These are phyloP conservation scores for Drosophila dives DNA, from an alignment of 2,888 invertebrate genomes.

Conservation along the genomic window DNA sequence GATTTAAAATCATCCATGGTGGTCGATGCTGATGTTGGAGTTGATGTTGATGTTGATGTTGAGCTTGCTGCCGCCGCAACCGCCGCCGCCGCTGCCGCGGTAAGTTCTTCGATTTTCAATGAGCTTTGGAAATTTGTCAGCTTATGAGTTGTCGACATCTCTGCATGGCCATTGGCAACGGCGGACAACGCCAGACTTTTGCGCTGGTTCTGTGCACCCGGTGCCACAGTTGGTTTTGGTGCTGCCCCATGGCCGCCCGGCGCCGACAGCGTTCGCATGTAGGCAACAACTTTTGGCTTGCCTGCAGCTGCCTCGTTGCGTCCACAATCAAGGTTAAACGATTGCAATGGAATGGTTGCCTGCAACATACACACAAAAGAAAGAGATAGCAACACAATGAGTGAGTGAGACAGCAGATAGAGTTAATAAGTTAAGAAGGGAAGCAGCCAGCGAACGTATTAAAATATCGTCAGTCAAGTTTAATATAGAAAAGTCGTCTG, in stretches of 20 bases:
- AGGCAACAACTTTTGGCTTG: constrained; percentile 78
- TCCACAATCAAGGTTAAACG: constrained; percentile 84
- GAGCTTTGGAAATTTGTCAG: constrained; percentile 82
- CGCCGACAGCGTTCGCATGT: constrained; percentile 83
- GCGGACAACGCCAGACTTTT: constrained; percentile 62
- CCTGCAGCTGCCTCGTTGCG: constrained; percentile 70
- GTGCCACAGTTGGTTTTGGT: constrained; percentile 33
- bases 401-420: constrained; percentile 12
- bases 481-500: constrained; percentile 77
- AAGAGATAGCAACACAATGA: background rate
- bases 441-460: constrained; percentile 26
- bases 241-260: constrained; percentile 65
- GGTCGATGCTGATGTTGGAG: constrained; percentile 41
- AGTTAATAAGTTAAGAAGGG: constrained; percentile 11
- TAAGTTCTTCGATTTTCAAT: constrained; percentile 83
- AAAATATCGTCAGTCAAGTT: constrained; percentile 72
- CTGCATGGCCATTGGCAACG: constrained; percentile 61
- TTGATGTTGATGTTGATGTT: constrained; percentile 30
- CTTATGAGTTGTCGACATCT: constrained; percentile 67
- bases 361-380: constrained; percentile 56
- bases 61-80: constrained; percentile 13
- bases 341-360: constrained; percentile 85
- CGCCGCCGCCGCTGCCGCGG: constrained; percentile 40
- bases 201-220: constrained; percentile 63
- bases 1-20: constrained; percentile 76